These are phyloP conservation scores for Aurelia aurita complex sp. Pacific DNA, from an alignment of 30 jellyfish, hydroid and myxozoan species.

Conservation along the genomic window DNA sequence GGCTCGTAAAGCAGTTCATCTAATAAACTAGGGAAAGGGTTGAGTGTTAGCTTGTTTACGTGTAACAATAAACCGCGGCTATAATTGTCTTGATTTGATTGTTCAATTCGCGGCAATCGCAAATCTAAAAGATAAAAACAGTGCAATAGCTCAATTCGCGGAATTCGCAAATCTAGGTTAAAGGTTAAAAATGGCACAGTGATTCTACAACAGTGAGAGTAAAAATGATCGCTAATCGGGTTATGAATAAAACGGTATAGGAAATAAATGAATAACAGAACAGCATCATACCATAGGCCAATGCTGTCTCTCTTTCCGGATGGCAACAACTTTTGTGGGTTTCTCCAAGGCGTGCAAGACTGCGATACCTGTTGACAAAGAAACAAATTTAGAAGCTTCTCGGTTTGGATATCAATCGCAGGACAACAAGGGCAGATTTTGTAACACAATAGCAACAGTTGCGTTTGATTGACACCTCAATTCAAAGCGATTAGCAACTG, in stretches of 20 bases:
- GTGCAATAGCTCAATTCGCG: no score
- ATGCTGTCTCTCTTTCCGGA: constrained; percentile 90
- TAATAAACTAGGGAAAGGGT: constrained; percentile 77
- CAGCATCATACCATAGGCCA: constrained; percentile 68
- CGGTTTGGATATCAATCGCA: no score
- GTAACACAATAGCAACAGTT: no score
- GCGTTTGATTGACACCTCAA: no score
- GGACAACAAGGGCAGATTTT: no score
- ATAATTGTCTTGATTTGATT: constrained; percentile 37
- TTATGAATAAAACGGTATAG: no score
- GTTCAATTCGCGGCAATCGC: constrained; percentile 70
- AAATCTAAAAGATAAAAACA: constrained; percentile 49
- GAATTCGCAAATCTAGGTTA: no score
- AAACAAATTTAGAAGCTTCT: no score
- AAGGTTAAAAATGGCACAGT: no score
- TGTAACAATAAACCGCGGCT: constrained; percentile 64
- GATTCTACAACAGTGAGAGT: no score
- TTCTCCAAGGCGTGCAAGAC: constrained; percentile 94
- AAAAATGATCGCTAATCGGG: no score
- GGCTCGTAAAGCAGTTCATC: constrained; percentile 85
- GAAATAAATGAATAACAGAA: neutral
- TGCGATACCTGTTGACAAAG: constrained; percentile 54
- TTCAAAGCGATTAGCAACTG: no score
- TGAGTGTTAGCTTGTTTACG: constrained; percentile 63
- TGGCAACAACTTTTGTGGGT: constrained; percentile 92